Evolutionary conservation across 2,797 vertebrate genomes (phyloP).

Genomic region (Falco peregrinus): DNA sequence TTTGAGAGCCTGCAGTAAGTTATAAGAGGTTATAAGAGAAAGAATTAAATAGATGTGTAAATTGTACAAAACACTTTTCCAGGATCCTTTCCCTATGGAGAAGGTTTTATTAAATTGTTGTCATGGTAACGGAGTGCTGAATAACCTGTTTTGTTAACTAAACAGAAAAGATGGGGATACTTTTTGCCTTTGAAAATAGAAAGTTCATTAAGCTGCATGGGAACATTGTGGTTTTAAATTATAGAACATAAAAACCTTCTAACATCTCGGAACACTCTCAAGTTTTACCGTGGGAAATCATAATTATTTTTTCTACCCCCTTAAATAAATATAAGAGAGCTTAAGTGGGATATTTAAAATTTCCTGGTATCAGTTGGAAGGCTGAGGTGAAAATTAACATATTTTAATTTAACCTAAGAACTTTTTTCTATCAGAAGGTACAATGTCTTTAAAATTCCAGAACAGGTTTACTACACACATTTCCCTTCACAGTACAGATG

Average conservation of each 20-base stretch:
- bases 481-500: not conserved
- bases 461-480: not conserved
- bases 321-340: not conserved
- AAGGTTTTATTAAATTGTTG: not conserved
- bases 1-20: not conserved
- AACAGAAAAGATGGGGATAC: not conserved
- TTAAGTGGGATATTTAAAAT: not conserved
- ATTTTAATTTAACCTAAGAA: not conserved
- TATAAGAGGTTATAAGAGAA: not conserved
- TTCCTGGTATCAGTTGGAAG: not conserved
- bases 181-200: not conserved
- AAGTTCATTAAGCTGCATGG: not conserved
- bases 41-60: not conserved
- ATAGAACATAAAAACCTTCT: not conserved
- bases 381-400: not conserved
- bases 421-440: not conserved
- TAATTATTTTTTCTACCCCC: rapidly evolving
- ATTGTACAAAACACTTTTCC: conserved; percentile 15
- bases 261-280: not conserved
- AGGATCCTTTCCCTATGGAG: not conserved
- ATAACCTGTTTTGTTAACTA: not conserved
- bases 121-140: not conserved
- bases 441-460: not conserved
- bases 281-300: not conserved
- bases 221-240: not conserved